Evolutionary conservation across 2,888 invertebrate species (phyloP).

Genomic region (Leptopilina myrica): DNA sequence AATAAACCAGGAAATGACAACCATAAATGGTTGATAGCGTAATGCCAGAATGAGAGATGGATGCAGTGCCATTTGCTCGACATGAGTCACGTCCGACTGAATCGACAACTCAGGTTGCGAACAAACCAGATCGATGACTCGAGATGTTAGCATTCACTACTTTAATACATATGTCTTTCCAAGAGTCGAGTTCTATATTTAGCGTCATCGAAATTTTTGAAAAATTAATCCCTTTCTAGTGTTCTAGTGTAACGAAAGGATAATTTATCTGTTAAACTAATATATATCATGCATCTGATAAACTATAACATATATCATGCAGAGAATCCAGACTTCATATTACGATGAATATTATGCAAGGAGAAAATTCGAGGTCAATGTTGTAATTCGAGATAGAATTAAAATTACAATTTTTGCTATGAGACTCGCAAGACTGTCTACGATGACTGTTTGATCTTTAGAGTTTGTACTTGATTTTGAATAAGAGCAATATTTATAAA

Average conservation of each 20-base stretch:
- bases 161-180: not conserved
- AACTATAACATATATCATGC: too few species aligned
- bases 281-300: too few species aligned
- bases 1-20: conserved; percentile 55
- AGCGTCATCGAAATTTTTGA: not conserved
- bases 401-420: too few species aligned
- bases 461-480: not conserved
- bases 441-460: conserved; percentile 1
- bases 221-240: not conserved
- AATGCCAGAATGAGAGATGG: conserved; percentile 27
- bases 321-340: too few species aligned
- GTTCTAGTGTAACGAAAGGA: not conserved
- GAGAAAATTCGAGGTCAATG: conserved; percentile 1
- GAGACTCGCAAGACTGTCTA: too few species aligned
- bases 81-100: conserved; percentile 34
- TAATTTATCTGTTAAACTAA: not conserved
- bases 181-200: not conserved
- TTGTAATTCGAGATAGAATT: not conserved
- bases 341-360: not conserved
- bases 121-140: conserved; percentile 32
- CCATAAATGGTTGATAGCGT: conserved; percentile 50
- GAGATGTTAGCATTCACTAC: conserved; percentile 29
- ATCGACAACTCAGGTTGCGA: conserved; percentile 31
- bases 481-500: not conserved
- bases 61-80: conserved; percentile 26